Evolutionary conservation across 1,140 invertebrate species (phyloP).

Genomic region (Nasonia longicornis): DNA sequence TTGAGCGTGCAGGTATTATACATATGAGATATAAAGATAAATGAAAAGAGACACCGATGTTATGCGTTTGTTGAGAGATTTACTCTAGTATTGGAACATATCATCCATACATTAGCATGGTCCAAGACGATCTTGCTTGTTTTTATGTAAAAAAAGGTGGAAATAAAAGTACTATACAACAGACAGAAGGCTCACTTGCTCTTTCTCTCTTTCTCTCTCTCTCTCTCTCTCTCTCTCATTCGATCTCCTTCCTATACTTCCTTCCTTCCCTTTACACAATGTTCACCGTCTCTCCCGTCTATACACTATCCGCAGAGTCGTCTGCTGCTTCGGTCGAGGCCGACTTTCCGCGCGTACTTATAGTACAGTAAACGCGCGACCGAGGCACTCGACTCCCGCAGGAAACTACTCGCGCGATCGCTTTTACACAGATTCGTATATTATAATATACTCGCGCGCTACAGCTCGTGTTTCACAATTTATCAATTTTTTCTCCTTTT

Average conservation of each 20-base stretch:
- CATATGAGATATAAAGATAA: neutral
- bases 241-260: constrained; percentile 22
- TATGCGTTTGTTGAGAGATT: constrained; percentile 63
- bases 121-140: constrained; percentile 64
- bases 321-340: constrained; percentile 45
- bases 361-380: neutral
- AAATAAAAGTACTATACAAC: constrained; percentile 70
- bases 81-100: constrained; percentile 68
- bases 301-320: constrained; percentile 35
- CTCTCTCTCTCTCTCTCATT: constrained; percentile 33
- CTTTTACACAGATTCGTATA: neutral
- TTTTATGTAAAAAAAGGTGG: constrained; percentile 67
- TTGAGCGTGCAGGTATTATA: no score
- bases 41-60: constrained; percentile 39
- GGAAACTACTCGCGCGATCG: neutral
- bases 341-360: neutral
- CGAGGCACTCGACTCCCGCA: neutral
- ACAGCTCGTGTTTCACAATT: neutral
- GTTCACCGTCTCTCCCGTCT: constrained; percentile 19
- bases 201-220: constrained; percentile 36
- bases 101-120: constrained; percentile 67
- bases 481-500: constrained; percentile 1
- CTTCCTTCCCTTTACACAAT: constrained; percentile 43
- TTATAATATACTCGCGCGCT: neutral
- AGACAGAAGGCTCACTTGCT: constrained; percentile 57